Conservation (phyloP, 2,113 vertebrate genomes). For the Cinclus mexicanus region DNA sequence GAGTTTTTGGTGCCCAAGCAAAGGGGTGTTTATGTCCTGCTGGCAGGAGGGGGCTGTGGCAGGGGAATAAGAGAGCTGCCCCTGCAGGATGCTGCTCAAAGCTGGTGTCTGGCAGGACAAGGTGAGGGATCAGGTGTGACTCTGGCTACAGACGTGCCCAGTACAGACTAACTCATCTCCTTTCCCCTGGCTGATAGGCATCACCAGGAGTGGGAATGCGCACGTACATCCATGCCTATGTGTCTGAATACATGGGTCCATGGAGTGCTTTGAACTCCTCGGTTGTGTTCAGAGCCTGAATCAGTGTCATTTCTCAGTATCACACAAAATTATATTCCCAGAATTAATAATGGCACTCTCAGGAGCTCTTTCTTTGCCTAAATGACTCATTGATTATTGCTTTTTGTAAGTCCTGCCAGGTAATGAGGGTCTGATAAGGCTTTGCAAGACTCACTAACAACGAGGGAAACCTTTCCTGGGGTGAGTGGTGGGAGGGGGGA, state of each 20-base stretch:
- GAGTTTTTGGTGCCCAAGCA: neutral
- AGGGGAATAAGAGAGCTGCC: neutral
- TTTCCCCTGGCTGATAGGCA: neutral
- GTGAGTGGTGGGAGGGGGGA: neutral
- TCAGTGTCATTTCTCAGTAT: neutral
- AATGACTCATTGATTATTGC: neutral
- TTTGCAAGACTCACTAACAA: neutral
- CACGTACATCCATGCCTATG: accelerated
- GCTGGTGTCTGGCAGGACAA: neutral
- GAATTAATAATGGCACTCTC: constrained; percentile 37
- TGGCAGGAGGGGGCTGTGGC: neutral
- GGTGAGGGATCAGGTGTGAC: neutral
- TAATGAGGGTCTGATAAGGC: neutral
- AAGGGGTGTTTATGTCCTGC: neutral
- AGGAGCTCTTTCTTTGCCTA: neutral
- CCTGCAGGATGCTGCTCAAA: neutral
- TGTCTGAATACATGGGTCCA: neutral
- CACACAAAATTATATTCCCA: constrained; percentile 22
- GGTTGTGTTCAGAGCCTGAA: neutral
- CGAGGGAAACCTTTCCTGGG: neutral
- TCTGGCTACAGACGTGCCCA: neutral
- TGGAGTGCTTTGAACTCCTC: neutral
- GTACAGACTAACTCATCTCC: neutral
- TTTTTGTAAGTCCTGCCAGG: neutral
- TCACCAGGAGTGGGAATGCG: neutral